These are phyloP conservation scores for Piprites chloris DNA, from an alignment of 2,113 vertebrate species.

Conservation along the genomic window DNA sequence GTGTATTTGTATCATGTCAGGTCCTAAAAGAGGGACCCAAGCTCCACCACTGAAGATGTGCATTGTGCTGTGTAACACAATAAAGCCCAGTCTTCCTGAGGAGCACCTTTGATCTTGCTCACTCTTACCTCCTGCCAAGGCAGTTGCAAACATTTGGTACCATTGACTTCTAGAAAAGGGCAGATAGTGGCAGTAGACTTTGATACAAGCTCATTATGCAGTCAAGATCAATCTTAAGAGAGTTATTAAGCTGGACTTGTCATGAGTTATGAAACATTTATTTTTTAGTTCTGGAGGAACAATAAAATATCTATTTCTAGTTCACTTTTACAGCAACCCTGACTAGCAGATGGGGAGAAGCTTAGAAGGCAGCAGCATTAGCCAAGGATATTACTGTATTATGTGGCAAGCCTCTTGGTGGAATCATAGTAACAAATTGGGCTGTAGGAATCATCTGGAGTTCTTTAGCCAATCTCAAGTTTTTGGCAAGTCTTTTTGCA, in stretches of 20 bases:
- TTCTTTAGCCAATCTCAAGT: background rate
- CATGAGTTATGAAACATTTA: background rate
- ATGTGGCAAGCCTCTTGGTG: background rate
- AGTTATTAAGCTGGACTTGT: background rate
- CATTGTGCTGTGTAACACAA: constrained; percentile 16
- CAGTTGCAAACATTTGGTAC: background rate
- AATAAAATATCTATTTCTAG: background rate
- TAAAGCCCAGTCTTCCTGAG: constrained; percentile 47
- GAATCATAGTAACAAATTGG: background rate
- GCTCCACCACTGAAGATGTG: background rate
- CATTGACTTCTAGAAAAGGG: background rate
- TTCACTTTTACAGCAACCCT: background rate
- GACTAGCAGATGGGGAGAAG: background rate
- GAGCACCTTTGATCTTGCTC: constrained; percentile 61
- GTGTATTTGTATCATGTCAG: background rate
- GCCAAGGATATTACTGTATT: background rate
- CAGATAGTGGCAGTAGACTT: background rate
- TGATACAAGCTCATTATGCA: background rate
- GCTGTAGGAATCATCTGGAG: background rate
- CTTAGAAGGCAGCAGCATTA: background rate
- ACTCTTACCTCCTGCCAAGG: constrained; percentile 61
- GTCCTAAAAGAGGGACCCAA: background rate
- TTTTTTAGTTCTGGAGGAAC: background rate
- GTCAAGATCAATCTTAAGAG: background rate
- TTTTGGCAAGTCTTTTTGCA: background rate